Evolutionary conservation across 2,797 vertebrate species (phyloP), one percentile per base, ranked within the genome.

Genomic region (Pangasius sanitwongsei): DNA sequence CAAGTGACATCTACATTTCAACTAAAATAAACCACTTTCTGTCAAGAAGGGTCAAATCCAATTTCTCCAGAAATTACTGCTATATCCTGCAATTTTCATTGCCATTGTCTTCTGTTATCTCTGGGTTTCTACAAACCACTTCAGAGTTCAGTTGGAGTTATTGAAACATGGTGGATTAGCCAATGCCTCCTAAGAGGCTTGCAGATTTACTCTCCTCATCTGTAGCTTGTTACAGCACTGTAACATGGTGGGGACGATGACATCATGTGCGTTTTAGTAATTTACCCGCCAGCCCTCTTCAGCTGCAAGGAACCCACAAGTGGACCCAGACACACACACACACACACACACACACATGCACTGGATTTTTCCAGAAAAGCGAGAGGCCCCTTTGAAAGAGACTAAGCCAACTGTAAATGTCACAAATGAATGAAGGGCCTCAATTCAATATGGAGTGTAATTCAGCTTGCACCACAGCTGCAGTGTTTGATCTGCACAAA

Each of bases 371-470:
- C 96, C 96, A 96, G 86, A 90, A 94, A 95, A 95, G 93, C 93
- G 94, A 96, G 95, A 95, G 95, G 96, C 96, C 94, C 94, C 89
- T 67, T 86, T 90, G 34, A 93, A 93, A 95, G 94, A 94, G 91
- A 92, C 82, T 89, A 87, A 91, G 94, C 94, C 94, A 93, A 96
- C 95, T 96, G 95, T 95, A 96, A 96, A 96, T 96, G 95, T 96
- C 95, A 96, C 94, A 96, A 96, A 95, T 96, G 94, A 96, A 96
- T 96, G 95, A 96, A 95, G 93, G 95, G 94, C 94, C 95, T 96
- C 95, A 94, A 93, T 93, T 93, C 93, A 93, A 94, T 95, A 95
- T 92, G 94, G 95, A 96, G 96, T 95, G 89, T 94, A 94, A 96
- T 96, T 94, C 94, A 91, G 93, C 48, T 91, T 0, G 86, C 94